Base-by-base conservation (phyloP, 2,113 vertebrate genomes). In the Kryptolebias marmoratus region DNA sequence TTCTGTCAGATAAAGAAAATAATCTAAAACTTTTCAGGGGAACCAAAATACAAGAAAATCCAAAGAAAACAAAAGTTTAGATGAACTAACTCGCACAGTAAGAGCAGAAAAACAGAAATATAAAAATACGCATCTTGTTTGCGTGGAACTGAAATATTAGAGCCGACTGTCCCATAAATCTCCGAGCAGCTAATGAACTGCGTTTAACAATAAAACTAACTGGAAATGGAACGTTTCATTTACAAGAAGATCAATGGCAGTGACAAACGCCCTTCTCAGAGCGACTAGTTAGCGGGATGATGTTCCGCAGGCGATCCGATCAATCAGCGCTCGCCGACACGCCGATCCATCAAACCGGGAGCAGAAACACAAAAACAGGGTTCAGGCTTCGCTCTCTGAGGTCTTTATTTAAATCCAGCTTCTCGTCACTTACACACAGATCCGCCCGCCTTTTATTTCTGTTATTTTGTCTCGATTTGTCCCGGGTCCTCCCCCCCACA, bases 181-280 rank as follows among this genome's bases (percentile, higher is more conserved):
- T 92, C 88, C 47, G 75, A 61, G 85, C 57, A 67, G 79, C 91
- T 92, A 94, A 93, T 94, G 93, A 95, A 93, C 90, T 92, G 92
- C 93, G 73, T 91, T 95, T 93, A 94, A 94, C 93, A 93, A 87
- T 93, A 90, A 93, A 94, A 92, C 86, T 88, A 85, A 82, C 84
- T 92, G 89, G 88, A 92, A 93, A 92, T 87, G 89, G 88, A 93
- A 93, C 86, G 87, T 89, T 94, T 93, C 86, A 92, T 92, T 91
- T 90, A 91, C 83, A 90, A 90, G 84, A 93, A 95, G 90, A 94
- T 92, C 64, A 91, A 85, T 86, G 92, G 82, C 80, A 90, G 87
- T 81, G 92, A 94, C 79, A 79, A 91, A 93, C 83, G 73, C 83
- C 73, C 83, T 91, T 90, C 89, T 90, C 73, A 60, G 54, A 84